Conservation (phyloP, 2,797 vertebrate species). For the Leuciscus waleckii region DNA sequence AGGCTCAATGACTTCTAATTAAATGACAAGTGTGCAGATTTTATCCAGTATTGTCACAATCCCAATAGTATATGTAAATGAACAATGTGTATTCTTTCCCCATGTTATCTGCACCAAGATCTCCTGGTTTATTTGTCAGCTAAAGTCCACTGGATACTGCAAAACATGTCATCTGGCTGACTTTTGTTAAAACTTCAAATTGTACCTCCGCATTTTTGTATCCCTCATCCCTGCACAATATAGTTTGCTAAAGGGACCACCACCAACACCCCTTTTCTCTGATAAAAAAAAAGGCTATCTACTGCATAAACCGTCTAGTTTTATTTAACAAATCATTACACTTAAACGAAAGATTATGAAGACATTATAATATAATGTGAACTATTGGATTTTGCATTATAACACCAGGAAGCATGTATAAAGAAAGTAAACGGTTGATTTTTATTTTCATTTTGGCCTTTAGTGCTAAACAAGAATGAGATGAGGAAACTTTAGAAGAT, state of each 20-base stretch:
- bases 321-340: neutral
- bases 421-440: neutral
- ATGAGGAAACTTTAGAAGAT: neutral
- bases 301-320: neutral
- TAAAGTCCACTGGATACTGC: neutral
- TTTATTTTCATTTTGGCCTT: neutral
- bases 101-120: neutral
- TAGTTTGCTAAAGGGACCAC: neutral
- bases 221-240: neutral
- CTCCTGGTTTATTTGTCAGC: neutral
- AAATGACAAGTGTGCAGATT: neutral
- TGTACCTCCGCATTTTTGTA: neutral
- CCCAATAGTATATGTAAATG: neutral
- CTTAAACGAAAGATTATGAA: neutral
- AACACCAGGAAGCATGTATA: neutral
- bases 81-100: neutral
- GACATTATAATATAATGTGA: neutral
- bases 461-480: too few species aligned
- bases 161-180: neutral
- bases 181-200: neutral
- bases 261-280: neutral
- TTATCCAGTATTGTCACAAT: neutral
- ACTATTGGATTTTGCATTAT: neutral
- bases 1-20: neutral
- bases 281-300: too few species aligned